These are phyloP conservation scores for Masnerella sp. DNA, from an alignment of 2,888 invertebrate species.

Conservation along the genomic window DNA sequence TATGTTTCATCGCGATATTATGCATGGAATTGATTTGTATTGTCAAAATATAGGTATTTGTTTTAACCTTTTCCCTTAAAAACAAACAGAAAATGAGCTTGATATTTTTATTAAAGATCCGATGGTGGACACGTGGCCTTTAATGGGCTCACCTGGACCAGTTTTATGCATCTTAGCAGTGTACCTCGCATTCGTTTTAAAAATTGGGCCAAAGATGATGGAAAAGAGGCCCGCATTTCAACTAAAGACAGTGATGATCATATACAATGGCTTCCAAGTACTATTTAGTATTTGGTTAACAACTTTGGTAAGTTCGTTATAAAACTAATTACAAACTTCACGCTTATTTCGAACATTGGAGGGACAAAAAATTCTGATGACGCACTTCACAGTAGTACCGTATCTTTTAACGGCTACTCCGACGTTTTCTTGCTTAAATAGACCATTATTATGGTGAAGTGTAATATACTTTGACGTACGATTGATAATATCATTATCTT, in stretches of 20 bases:
- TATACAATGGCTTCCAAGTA: slow-evolving; percentile 94
- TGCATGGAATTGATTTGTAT: too few species aligned
- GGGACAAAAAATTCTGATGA: not conserved
- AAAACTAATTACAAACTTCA: slow-evolving; percentile 20
- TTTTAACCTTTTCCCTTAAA: too few species aligned
- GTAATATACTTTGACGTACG: too few species aligned
- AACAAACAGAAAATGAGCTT: too few species aligned
- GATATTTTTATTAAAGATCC: slow-evolving; percentile 83
- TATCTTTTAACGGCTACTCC: too few species aligned
- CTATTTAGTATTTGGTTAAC: slow-evolving; percentile 88
- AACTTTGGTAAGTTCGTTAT: slow-evolving; percentile 76
- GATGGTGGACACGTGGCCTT: slow-evolving; percentile 86
- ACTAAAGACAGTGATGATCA: slow-evolving; percentile 84
- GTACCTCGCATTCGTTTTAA: slow-evolving; percentile 86
- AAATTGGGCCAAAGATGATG: slow-evolving; percentile 88
- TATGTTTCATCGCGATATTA: too few species aligned
- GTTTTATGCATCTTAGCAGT: slow-evolving; percentile 82
- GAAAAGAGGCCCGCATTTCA: slow-evolving; percentile 85
- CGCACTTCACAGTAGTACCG: slow-evolving; percentile 5
- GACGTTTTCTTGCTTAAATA: too few species aligned
- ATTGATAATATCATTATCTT: too few species aligned
- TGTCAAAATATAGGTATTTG: too few species aligned
- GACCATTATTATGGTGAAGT: too few species aligned
- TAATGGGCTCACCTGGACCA: slow-evolving; percentile 87
- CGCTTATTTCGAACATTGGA: not conserved